phyloP scores from a whole-genome alignment of 2,797 vertebrate species.

The Synanceia verrucosa region DNA sequence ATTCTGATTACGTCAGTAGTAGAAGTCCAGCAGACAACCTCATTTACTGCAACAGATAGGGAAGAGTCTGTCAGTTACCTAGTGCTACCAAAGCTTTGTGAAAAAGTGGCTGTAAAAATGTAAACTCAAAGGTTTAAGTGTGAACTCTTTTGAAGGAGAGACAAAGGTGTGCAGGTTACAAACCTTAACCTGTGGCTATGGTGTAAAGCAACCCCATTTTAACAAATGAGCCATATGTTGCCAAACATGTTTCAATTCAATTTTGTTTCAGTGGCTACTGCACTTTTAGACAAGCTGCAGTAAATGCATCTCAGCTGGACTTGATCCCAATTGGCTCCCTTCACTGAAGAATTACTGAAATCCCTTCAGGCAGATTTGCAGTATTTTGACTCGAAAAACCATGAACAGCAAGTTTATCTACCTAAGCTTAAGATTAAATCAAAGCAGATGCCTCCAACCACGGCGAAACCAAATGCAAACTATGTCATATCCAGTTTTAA shows the following conservation, averaged over 20 bases:
- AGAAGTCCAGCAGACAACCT: conserved; percentile 7
- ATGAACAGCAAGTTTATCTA: not conserved
- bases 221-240: not conserved
- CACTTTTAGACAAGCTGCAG: conserved; percentile 19
- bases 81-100: not conserved
- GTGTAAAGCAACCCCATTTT: not conserved
- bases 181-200: not conserved
- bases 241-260: not conserved
- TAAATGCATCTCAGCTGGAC: conserved; percentile 33
- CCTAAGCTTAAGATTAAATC: conserved; percentile 1
- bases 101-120: conserved; percentile 1
- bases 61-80: conserved; percentile 7
- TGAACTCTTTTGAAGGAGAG: not conserved
- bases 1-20: conserved; percentile 11
- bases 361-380: conserved; percentile 18
- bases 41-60: conserved; percentile 1
- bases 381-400: conserved; percentile 8
- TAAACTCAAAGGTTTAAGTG: not conserved
- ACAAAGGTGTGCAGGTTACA: not conserved
- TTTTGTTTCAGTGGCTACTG: conserved; percentile 10
- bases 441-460: not conserved
- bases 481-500: not conserved
- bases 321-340: conserved; percentile 30
- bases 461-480: not conserved
- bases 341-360: conserved; percentile 33